Evolutionary conservation across 2,797 vertebrate species (phyloP).

Genomic region (Sebastes iracundus): DNA sequence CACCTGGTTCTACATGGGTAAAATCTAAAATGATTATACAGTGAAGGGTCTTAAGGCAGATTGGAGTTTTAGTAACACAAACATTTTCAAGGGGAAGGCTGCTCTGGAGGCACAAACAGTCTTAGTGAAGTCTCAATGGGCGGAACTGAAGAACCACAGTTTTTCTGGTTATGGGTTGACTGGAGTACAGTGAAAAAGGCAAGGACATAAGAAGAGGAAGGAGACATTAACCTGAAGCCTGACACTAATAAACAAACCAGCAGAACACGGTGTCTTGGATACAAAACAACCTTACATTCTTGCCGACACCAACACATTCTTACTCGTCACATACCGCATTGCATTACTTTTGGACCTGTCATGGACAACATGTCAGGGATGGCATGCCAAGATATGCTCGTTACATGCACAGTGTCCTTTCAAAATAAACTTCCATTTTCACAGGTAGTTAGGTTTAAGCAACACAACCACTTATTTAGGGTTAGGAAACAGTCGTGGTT

Average conservation of each 20-base stretch:
- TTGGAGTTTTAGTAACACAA: background rate
- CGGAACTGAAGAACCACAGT: background rate
- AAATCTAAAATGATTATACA: background rate
- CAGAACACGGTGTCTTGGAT: background rate
- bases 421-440: no score
- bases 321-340: no score
- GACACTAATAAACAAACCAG: background rate
- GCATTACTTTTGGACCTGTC: no score
- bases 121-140: background rate
- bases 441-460: no score
- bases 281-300: background rate
- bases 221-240: background rate
- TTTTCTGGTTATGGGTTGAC: background rate
- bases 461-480: no score
- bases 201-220: background rate
- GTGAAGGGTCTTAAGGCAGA: background rate
- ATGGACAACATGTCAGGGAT: no score
- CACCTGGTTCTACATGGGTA: background rate
- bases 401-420: no score
- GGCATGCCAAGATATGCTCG: no score
- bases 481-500: no score
- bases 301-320: no score
- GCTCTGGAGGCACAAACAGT: background rate
- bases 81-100: background rate
- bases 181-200: background rate